A percentile compares a stretch with the other conserved stretches of the same genome.
Evolutionary conservation across 2,113 vertebrate species (phyloP).

Genomic region (Opisthocomus hoazin): DNA sequence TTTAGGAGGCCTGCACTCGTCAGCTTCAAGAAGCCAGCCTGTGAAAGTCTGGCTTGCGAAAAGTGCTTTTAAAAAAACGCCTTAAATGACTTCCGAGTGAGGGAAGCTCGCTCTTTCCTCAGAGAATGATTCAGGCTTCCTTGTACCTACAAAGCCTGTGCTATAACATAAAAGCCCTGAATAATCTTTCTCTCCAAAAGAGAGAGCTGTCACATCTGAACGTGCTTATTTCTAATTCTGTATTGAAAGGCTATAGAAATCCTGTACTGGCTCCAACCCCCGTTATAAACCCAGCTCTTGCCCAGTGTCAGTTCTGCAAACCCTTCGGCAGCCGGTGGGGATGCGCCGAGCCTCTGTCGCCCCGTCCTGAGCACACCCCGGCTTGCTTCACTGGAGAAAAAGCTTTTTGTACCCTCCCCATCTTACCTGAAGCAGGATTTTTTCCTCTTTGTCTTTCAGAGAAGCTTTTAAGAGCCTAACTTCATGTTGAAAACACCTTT

Average conservation of each 20-base stretch:
- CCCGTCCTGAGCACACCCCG: rapidly evolving
- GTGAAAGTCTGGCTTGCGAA: too few relatives aligned
- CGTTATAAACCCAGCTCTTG: too few relatives aligned
- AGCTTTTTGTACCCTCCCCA: rapidly evolving
- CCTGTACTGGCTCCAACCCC: too few relatives aligned
- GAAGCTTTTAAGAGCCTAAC: background rate
- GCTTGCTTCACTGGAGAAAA: too few relatives aligned
- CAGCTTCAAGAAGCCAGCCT: background rate
- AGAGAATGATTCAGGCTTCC: background rate
- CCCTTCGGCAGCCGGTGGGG: background rate
- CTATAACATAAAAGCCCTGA: background rate
- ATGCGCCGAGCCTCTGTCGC: background rate
- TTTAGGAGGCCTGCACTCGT: too few relatives aligned
- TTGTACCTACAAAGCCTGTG: background rate
- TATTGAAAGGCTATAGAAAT: rapidly evolving
- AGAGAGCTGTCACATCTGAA: background rate
- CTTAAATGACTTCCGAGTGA: rapidly evolving
- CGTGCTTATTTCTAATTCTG: rapidly evolving
- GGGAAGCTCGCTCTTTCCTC: too few relatives aligned
- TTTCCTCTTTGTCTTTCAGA: background rate
- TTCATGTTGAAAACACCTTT: rapidly evolving
- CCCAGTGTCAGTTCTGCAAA: rapidly evolving
- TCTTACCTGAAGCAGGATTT: background rate
- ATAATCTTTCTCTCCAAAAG: background rate
- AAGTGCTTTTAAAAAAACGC: background rate